phyloP scores from a whole-genome alignment of 2,113 vertebrate genomes.

The Alouatta palliata region DNA sequence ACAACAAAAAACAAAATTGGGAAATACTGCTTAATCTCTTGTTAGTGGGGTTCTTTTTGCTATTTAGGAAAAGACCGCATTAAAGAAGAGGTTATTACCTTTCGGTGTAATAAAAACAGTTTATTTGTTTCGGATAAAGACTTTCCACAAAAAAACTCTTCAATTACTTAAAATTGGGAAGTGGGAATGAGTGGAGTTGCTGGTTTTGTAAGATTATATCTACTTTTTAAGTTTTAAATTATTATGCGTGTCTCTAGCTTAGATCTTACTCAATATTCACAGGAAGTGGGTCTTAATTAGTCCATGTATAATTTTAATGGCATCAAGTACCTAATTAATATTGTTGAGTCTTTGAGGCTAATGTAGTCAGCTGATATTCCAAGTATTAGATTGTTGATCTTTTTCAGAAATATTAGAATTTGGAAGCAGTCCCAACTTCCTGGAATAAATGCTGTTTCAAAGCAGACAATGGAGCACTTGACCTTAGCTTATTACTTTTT shows the following conservation, averaged over 20 bases:
- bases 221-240: conserved; percentile 39
- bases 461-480: conserved; percentile 32
- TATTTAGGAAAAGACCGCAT: neutral
- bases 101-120: conserved; percentile 38
- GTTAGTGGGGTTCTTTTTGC: neutral
- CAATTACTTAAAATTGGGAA: conserved; percentile 9
- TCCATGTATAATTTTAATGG: conserved; percentile 19
- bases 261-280: neutral
- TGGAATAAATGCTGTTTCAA: conserved; percentile 37
- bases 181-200: neutral
- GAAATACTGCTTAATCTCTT: neutral
- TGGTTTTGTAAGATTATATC: neutral
- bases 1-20: neutral
- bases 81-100: conserved; percentile 3
- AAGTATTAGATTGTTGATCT: conserved; percentile 54
- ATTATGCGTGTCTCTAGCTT: neutral
- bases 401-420: conserved; percentile 41
- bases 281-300: conserved; percentile 44
- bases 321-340: neutral
- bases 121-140: conserved; percentile 15
- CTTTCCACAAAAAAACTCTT: neutral
- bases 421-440: conserved; percentile 63
- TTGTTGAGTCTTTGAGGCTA: conserved; percentile 47
- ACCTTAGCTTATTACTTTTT: neutral
- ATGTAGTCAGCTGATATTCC: neutral